These are phyloP conservation scores for Aurelia sp. DNA, from an alignment of 30 jellyfish, hydroid and myxozoan species.

Conservation along the genomic window DNA sequence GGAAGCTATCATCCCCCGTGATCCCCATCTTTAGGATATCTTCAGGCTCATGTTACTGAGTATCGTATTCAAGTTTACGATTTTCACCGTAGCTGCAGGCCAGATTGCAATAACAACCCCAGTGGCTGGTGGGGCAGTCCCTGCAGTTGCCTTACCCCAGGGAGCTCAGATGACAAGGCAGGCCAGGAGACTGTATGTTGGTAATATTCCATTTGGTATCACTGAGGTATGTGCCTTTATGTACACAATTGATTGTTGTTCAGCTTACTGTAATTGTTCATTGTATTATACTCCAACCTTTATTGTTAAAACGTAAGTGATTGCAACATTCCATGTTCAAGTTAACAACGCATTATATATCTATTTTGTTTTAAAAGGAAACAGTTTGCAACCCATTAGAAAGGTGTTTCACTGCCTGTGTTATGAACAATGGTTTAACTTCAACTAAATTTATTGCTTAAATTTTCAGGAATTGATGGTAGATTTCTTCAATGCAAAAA, in stretches of 20 bases:
- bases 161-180: conserved; percentile 99
- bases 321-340: too few species aligned
- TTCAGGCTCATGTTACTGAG: not conserved
- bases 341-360: too few species aligned
- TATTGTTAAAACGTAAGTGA: too few species aligned
- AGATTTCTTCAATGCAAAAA: conserved; percentile 97
- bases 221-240: conserved; percentile 80
- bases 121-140: conserved; percentile 98
- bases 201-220: conserved; percentile 97
- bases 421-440: too few species aligned
- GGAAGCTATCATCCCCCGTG: too few species aligned
- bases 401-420: too few species aligned
- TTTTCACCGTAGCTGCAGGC: conserved; percentile 84
- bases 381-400: too few species aligned
- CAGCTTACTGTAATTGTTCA: too few species aligned
- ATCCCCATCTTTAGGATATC: too few species aligned
- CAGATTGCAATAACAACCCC: conserved; percentile 98
- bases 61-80: not conserved
- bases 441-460: not conserved
- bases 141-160: conserved; percentile 99
- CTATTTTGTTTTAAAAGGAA: too few species aligned
- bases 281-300: too few species aligned
- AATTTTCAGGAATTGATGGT: conserved; percentile 91
- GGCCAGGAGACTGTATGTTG: conserved; percentile 98
- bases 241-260: too few species aligned